phyloP scores from a whole-genome alignment of 2,113 vertebrate genomes.

The Ictidomys tridecemlineatus region DNA sequence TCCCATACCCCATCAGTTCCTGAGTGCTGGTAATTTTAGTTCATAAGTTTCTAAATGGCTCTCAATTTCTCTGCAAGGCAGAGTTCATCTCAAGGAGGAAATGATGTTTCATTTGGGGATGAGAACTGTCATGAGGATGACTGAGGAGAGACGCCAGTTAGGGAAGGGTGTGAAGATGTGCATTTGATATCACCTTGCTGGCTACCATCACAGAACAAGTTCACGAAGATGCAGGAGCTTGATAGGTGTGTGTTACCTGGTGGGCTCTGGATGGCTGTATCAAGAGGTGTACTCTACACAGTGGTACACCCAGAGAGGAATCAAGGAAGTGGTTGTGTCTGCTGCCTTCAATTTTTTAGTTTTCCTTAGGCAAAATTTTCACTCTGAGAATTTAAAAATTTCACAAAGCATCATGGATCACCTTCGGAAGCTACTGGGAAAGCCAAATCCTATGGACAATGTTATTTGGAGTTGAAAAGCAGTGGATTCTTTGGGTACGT shows the following conservation, averaged over 20 bases:
- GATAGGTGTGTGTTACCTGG: too few species aligned
- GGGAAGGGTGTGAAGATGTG: too few species aligned
- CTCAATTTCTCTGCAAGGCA: background rate
- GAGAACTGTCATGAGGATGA: too few species aligned
- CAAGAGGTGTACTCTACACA: accelerated
- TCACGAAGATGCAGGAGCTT: too few species aligned
- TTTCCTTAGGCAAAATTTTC: too few species aligned
- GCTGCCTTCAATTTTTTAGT: background rate
- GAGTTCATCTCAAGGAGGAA: background rate
- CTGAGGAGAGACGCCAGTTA: background rate
- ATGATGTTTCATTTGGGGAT: background rate
- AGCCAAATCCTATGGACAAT: background rate
- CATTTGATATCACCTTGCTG: background rate
- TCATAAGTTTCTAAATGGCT: background rate
- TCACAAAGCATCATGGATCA: background rate
- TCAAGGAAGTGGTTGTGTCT: background rate
- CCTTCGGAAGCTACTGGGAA: background rate
- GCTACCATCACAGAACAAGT: too few species aligned
- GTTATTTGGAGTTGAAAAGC: background rate
- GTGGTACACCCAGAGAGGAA: accelerated
- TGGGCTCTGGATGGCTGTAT: accelerated
- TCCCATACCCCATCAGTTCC: too few species aligned
- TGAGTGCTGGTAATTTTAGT: background rate
- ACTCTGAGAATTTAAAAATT: background rate
- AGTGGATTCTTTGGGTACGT: background rate